phyloP scores from a whole-genome alignment of 2,888 invertebrate species.

The Mesorhabditis spiculigera region DNA sequence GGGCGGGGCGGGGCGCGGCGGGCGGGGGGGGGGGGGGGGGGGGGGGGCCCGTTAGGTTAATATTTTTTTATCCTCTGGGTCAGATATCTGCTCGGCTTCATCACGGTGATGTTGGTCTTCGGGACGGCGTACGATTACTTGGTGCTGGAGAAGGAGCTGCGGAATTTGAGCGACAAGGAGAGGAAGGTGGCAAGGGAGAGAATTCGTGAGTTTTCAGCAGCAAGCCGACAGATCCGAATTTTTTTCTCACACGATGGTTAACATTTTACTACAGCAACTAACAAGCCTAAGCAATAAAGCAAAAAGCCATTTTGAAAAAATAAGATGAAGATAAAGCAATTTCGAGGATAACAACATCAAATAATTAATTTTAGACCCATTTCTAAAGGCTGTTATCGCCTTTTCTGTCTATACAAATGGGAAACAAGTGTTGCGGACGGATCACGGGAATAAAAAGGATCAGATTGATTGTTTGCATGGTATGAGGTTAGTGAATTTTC shows the following conservation, averaged over 20 bases:
- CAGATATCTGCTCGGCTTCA: constrained; percentile 47
- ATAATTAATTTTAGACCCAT: constrained; percentile 23
- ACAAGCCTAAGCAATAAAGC: too few species aligned
- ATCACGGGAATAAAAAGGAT: constrained; percentile 41
- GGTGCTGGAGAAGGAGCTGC: constrained; percentile 30
- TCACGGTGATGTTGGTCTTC: constrained; percentile 43
- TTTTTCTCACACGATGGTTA: too few species aligned
- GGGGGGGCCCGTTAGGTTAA: too few species aligned
- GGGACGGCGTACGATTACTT: constrained; percentile 55
- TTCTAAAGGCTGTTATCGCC: constrained; percentile 53
- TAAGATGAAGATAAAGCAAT: background rate
- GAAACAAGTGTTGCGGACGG: constrained; percentile 60
- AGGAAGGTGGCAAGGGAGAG: background rate
- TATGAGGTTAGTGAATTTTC: constrained; percentile 10
- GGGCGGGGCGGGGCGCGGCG: too few species aligned
- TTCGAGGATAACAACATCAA: background rate
- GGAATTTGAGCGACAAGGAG: background rate
- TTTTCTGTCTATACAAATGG: constrained; percentile 65
- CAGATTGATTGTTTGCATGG: constrained; percentile 36
- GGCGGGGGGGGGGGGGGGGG: too few species aligned
- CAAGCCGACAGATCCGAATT: too few species aligned
- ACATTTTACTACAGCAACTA: too few species aligned
- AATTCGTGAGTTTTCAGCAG: background rate
- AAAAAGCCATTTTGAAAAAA: too few species aligned
- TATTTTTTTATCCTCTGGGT: background rate